Conservation (phyloP, 1,140 invertebrate species). For the Leptinotarsa defecta region DNA sequence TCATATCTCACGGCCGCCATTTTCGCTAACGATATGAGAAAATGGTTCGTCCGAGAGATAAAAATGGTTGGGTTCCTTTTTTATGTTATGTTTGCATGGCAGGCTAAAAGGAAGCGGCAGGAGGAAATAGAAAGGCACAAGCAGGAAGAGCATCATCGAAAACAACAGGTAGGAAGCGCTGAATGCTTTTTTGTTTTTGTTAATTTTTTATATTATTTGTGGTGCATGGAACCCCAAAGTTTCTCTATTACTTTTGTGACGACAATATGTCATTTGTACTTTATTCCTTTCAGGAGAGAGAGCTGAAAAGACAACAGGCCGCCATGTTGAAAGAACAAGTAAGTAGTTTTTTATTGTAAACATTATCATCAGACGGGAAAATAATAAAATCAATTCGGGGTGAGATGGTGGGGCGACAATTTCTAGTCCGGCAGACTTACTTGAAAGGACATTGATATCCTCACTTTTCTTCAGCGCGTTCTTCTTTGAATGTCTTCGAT, state of each 20-base stretch:
- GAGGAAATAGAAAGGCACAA: conserved; percentile 83
- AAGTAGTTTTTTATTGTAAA: conserved; percentile 48
- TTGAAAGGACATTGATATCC: too few relatives aligned
- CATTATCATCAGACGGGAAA: too few relatives aligned
- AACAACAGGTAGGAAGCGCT: conserved; percentile 72
- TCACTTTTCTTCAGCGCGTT: too few relatives aligned
- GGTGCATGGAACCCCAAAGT: too few relatives aligned
- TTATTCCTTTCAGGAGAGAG: conserved; percentile 73
- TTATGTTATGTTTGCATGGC: conserved; percentile 52
- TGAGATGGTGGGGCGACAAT: too few relatives aligned
- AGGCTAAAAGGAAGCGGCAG: conserved; percentile 83
- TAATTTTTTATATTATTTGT: too few relatives aligned
- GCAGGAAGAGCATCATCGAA: conserved; percentile 81
- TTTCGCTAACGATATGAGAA: not conserved
- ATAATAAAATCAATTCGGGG: too few relatives aligned
- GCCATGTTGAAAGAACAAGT: conserved; percentile 89
- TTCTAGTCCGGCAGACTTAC: too few relatives aligned
- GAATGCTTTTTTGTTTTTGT: not conserved
- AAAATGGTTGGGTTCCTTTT: conserved; percentile 16
- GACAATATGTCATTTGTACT: not conserved
- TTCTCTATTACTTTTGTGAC: not conserved
- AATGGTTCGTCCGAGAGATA: conserved; percentile 11
- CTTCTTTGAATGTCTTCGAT: too few relatives aligned
- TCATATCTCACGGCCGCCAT: conserved; percentile 1
- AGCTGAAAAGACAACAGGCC: conserved; percentile 84